phyloP scores from a whole-genome alignment of 1,140 invertebrate genomes.

The Leptopilina clavipes region DNA sequence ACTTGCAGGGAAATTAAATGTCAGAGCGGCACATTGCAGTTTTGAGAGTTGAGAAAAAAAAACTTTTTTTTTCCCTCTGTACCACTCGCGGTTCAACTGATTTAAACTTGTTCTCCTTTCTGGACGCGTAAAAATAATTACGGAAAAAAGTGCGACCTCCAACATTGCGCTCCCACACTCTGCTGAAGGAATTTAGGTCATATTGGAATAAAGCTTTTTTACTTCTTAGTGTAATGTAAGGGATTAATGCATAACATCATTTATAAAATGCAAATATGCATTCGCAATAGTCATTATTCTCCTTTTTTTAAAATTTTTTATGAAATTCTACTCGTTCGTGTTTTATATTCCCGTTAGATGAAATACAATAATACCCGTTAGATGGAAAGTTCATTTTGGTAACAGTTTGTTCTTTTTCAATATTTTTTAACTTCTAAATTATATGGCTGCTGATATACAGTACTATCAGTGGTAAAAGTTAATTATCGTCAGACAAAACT shows the following conservation, averaged over 20 bases:
- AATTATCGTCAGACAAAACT: no score
- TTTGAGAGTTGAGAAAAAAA: neutral
- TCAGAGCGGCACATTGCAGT: conserved; percentile 21
- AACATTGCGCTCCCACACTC: neutral
- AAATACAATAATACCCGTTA: no score
- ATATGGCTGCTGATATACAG: no score
- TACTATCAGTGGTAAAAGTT: no score
- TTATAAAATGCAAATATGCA: neutral
- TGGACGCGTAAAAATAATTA: conserved; percentile 27
- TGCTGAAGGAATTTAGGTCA: conserved; percentile 5
- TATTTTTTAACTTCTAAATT: no score
- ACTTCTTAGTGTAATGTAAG: conserved; percentile 10
- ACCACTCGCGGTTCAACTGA: conserved; percentile 24
- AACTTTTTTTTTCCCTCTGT: conserved; percentile 10
- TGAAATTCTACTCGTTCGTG: neutral
- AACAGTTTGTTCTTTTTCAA: no score
- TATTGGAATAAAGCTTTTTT: conserved; percentile 21
- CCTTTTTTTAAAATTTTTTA: no score
- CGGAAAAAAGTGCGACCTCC: neutral
- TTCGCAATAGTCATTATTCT: neutral
- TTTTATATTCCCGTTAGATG: no score
- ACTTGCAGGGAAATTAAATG: conserved; percentile 32
- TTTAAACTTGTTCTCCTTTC: conserved; percentile 28
- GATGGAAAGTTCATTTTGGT: no score
- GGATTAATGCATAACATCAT: conserved; percentile 20